Evolutionary conservation across 2,797 vertebrate species (phyloP).

Genomic region (Hipposideros larvatus): DNA sequence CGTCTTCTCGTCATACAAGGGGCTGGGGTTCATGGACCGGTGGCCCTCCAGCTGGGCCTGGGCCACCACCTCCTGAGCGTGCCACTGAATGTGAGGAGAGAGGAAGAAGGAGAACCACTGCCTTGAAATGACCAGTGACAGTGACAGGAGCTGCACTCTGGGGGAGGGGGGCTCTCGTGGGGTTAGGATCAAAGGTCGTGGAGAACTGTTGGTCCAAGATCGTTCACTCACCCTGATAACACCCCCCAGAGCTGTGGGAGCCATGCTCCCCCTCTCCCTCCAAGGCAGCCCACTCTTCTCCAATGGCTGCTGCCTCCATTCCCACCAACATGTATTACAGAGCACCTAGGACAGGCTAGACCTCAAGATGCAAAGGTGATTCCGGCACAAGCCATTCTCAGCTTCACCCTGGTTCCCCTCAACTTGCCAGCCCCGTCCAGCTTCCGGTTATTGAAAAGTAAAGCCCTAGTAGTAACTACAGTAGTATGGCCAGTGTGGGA

Average conservation of each 20-base stretch:
- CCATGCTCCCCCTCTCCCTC: background rate
- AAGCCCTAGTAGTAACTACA: background rate
- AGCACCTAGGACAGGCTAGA: fast-evolving
- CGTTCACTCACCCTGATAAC: fast-evolving
- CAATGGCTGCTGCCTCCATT: no score
- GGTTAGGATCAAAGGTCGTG: fast-evolving
- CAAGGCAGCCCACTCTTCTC: no score
- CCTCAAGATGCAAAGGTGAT: background rate
- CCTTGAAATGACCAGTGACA: background rate
- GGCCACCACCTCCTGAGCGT: constrained; percentile 73
- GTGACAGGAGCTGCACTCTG: fast-evolving
- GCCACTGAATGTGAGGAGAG: constrained; percentile 83
- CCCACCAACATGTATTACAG: background rate
- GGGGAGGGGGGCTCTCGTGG: background rate
- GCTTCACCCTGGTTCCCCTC: background rate
- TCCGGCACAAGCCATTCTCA: background rate
- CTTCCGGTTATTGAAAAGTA: background rate
- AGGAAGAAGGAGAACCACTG: background rate
- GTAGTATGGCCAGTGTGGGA: background rate
- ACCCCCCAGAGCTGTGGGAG: fast-evolving
- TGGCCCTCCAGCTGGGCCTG: constrained; percentile 82
- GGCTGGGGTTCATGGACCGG: constrained; percentile 89
- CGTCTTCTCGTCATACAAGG: constrained; percentile 81
- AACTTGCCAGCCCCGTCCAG: background rate
- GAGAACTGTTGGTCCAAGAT: fast-evolving